phyloP scores from a whole-genome alignment of 1,140 invertebrate genomes.

The Caenorhabditis remanei region DNA sequence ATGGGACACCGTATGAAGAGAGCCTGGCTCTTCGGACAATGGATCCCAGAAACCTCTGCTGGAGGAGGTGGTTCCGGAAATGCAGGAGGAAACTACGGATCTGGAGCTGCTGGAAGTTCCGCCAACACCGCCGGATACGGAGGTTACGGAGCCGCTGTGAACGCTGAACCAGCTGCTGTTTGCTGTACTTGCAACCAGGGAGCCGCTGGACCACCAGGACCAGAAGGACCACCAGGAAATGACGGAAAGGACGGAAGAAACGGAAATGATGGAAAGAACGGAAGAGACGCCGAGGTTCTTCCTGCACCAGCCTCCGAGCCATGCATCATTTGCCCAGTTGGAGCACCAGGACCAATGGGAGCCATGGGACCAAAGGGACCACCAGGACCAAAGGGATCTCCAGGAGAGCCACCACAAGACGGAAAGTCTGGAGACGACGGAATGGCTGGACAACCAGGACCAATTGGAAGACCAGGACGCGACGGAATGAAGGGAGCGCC shows the following conservation, averaged over 20 bases:
- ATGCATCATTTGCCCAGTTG: constrained; percentile 77
- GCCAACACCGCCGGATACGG: constrained; percentile 65
- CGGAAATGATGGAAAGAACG: constrained; percentile 73
- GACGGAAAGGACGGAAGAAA: constrained; percentile 75
- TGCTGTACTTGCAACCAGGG: constrained; percentile 77
- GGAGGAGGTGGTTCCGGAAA: constrained; percentile 70
- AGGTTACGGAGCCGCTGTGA: constrained; percentile 69
- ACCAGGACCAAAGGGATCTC: constrained; percentile 66
- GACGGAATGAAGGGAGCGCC: constrained; percentile 77
- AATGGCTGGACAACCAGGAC: constrained; percentile 76
- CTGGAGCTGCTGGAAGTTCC: constrained; percentile 4
- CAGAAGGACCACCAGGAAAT: constrained; percentile 73
- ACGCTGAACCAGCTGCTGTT: constrained; percentile 75
- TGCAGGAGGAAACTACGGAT: constrained; percentile 52
- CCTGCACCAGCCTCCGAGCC: constrained; percentile 71
- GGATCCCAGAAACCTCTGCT: constrained; percentile 74
- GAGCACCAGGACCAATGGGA: constrained; percentile 73
- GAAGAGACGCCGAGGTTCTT: constrained; percentile 68
- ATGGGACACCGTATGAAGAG: constrained; percentile 76
- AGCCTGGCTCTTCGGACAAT: constrained; percentile 78
- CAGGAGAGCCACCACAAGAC: constrained; percentile 68
- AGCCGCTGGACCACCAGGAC: constrained; percentile 74
- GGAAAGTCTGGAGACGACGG: constrained; percentile 67
- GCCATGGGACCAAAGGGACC: constrained; percentile 70
- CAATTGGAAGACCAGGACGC: constrained; percentile 74